A percentile compares a stretch with the other conserved stretches of the same genome.
Conservation (phyloP, 2,113 vertebrate species). For the Pterocles burchelli region DNA sequence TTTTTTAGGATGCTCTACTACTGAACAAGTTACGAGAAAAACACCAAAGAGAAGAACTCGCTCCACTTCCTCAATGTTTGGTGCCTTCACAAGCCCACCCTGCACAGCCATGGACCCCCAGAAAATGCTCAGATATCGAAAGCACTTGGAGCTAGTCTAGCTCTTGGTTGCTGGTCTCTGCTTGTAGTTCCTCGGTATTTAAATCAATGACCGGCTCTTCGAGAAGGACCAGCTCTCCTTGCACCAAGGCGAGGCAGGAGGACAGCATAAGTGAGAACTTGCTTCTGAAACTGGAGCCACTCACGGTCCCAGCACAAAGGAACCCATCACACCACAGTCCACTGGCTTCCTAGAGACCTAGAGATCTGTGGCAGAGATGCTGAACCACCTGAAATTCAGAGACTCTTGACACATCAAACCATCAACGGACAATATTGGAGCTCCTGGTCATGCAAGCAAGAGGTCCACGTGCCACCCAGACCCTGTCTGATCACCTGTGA, state of each 20-base stretch:
- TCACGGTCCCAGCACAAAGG: not conserved
- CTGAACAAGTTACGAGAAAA: not conserved
- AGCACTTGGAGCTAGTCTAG: not conserved
- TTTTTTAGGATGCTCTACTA: not conserved
- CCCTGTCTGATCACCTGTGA: not conserved
- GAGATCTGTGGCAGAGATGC: not conserved
- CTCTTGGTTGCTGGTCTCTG: not conserved
- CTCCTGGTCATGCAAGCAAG: not conserved
- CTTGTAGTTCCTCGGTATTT: not conserved
- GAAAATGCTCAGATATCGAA: not conserved
- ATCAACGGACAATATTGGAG: not conserved
- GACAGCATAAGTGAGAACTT: not conserved
- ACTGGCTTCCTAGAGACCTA: not conserved
- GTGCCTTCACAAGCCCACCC: not conserved
- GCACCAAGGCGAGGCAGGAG: not conserved
- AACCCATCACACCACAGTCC: not conserved
- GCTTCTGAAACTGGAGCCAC: not conserved
- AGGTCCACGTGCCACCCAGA: not conserved
- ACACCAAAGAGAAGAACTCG: accelerated
- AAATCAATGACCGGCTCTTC: not conserved
- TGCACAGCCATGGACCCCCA: not conserved
- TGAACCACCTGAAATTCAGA: not conserved
- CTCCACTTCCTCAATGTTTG: not conserved
- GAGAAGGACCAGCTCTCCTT: not conserved
- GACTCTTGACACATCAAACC: not conserved